phyloP scores from a whole-genome alignment of 2,888 invertebrate genomes.

The Cataglyphis altisquamis region DNA sequence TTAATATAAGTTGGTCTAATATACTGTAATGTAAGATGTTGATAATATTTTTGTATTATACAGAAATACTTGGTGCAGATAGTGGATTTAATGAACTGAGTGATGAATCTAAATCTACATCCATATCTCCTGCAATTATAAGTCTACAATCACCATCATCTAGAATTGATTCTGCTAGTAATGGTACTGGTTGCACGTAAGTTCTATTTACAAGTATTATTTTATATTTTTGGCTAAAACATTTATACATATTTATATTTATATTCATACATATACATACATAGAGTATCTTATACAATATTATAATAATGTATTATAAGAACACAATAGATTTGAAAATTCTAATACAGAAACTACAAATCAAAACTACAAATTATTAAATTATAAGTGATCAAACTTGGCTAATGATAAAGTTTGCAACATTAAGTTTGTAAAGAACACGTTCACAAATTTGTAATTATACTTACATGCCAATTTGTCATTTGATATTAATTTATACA shows the following conservation, averaged over 20 bases:
- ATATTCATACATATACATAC: too few species aligned
- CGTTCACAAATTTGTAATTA: too few species aligned
- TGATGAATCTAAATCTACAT: constrained; percentile 82
- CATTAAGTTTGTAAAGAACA: too few species aligned
- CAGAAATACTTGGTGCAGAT: constrained; percentile 82
- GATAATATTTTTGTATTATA: not conserved
- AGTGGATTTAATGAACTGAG: constrained; percentile 82
- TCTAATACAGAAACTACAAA: too few species aligned
- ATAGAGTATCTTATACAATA: too few species aligned
- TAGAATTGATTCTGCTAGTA: constrained; percentile 82
- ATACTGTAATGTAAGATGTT: not conserved
- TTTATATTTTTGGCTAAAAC: not conserved
- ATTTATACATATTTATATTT: not conserved
- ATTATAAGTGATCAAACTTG: too few species aligned
- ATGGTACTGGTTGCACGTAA: constrained; percentile 84
- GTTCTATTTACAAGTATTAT: constrained; percentile 58
- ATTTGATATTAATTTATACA: too few species aligned
- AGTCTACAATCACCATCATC: constrained; percentile 79
- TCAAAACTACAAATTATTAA: too few species aligned
- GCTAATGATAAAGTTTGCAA: too few species aligned
- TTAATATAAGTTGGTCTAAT: not conserved
- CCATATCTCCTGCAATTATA: constrained; percentile 79
- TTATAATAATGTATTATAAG: too few species aligned
- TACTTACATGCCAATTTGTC: too few species aligned
- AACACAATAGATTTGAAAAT: too few species aligned